Evolutionary conservation across 2,888 invertebrate species (phyloP).

Genomic region (Lithosia quadra): DNA sequence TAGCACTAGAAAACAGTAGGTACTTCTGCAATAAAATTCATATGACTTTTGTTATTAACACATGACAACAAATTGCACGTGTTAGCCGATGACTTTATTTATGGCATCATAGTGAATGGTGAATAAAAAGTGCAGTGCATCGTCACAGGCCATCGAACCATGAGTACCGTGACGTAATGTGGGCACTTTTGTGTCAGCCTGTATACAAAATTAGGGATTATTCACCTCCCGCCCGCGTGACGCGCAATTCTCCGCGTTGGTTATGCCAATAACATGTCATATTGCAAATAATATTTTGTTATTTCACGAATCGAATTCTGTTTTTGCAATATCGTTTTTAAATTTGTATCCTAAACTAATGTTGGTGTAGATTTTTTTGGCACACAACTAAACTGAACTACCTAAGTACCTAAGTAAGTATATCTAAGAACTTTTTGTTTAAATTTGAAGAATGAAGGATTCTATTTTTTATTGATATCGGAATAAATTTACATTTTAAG

Average conservation of each 20-base stretch:
- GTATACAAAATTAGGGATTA: slow-evolving; percentile 83
- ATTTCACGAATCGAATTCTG: background rate
- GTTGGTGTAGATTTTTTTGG: background rate
- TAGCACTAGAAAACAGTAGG: background rate
- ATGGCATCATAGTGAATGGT: slow-evolving; percentile 47
- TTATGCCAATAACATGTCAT: slow-evolving; percentile 48
- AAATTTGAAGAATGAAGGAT: too few relatives aligned
- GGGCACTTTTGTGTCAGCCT: slow-evolving; percentile 60
- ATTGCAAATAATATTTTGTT: slow-evolving; percentile 10
- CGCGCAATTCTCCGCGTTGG: slow-evolving; percentile 65
- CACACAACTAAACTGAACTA: background rate
- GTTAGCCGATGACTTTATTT: slow-evolving; percentile 59
- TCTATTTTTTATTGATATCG: background rate
- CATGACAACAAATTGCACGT: slow-evolving; percentile 54
- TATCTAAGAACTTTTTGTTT: too few relatives aligned
- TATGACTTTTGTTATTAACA: slow-evolving; percentile 23
- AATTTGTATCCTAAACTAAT: background rate
- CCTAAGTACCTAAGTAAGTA: too few relatives aligned
- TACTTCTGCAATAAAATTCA: slow-evolving; percentile 25
- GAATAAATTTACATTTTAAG: background rate
- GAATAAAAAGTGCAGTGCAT: slow-evolving; percentile 57
- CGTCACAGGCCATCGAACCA: slow-evolving; percentile 66
- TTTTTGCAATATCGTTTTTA: background rate
- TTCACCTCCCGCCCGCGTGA: slow-evolving; percentile 68
- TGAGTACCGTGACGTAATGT: slow-evolving; percentile 68